Conservation (phyloP, 2,888 invertebrate species). For the Electrophaes corylata region DNA sequence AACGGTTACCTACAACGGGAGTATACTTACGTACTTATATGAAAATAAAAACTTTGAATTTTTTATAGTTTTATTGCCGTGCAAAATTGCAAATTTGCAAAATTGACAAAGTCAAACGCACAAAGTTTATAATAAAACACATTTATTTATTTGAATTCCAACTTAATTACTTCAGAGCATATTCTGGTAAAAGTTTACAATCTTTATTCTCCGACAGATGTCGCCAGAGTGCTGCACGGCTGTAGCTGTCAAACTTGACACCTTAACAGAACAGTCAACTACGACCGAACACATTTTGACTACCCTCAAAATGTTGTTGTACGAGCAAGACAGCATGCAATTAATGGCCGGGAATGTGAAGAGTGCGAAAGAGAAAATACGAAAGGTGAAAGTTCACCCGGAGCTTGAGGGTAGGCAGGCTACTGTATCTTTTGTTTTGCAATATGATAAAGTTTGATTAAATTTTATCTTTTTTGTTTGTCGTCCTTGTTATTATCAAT, state of each 20-base stretch:
- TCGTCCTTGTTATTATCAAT: too few species aligned
- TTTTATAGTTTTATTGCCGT: too few species aligned
- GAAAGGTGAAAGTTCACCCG: conserved; percentile 53
- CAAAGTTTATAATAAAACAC: too few species aligned
- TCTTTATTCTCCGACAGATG: conserved; percentile 47
- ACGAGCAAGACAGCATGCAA: conserved; percentile 58
- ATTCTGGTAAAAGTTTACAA: too few species aligned
- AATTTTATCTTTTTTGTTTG: not conserved
- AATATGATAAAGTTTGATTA: conserved; percentile 27
- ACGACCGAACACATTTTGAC: conserved; percentile 43
- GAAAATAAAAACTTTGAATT: too few species aligned
- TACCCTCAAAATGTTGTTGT: conserved; percentile 30
- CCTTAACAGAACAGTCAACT: conserved; percentile 42
- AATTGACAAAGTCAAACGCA: too few species aligned
- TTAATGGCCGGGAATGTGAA: conserved; percentile 51
- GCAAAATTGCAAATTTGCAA: too few species aligned
- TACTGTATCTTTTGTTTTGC: conserved; percentile 58
- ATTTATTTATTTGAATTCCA: too few species aligned
- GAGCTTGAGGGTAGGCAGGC: conserved; percentile 51
- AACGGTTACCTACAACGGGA: too few species aligned
- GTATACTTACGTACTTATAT: too few species aligned
- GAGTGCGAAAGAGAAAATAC: conserved; percentile 47
- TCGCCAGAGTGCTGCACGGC: conserved; percentile 62
- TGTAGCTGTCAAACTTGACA: conserved; percentile 65
- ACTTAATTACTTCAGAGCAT: too few species aligned